Evolutionary conservation across 2,888 invertebrate genomes (phyloP).

Genomic region (Netelia fuscicornis): DNA sequence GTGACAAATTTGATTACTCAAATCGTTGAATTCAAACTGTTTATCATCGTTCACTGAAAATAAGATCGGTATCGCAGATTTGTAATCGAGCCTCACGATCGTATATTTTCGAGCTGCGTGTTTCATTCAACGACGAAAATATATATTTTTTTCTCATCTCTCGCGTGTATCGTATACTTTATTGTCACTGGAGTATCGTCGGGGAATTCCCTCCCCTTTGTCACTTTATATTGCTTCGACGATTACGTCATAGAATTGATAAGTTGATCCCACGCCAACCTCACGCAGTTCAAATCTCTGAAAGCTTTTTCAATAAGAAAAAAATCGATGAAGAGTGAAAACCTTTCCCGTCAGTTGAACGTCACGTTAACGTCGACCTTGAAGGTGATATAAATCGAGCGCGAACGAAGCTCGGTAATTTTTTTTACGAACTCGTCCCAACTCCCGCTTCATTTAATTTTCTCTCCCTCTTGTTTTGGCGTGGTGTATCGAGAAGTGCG

Average conservation of each 20-base stretch:
- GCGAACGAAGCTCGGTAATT: slow-evolving; percentile 12
- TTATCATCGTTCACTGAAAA: not conserved
- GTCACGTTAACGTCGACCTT: slow-evolving; percentile 25
- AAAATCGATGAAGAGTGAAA: not conserved
- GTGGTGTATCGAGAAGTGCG: not conserved
- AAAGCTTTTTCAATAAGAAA: slow-evolving; percentile 22
- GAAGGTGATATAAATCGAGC: slow-evolving; percentile 11
- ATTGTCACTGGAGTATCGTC: slow-evolving; percentile 27
- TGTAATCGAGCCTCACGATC: slow-evolving; percentile 4
- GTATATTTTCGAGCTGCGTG: not conserved
- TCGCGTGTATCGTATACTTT: slow-evolving; percentile 16
- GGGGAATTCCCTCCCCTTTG: slow-evolving; percentile 12
- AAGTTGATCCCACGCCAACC: slow-evolving; percentile 20
- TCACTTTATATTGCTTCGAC: slow-evolving; percentile 23
- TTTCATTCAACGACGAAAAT: not conserved
- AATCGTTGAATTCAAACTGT: too few relatives aligned
- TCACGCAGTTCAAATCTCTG: slow-evolving; percentile 17
- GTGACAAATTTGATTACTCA: too few relatives aligned
- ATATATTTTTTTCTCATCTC: slow-evolving; percentile 3
- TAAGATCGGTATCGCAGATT: not conserved
- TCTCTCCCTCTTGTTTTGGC: not conserved
- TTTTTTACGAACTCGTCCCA: slow-evolving; percentile 9
- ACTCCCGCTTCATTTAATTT: slow-evolving; percentile 4
- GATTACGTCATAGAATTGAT: slow-evolving; percentile 7
- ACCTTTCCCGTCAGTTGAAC: slow-evolving; percentile 13